Percentiles rank a stretch among this genome's conserved stretches.
Evolutionary conservation across 2,113 vertebrate genomes (phyloP).

Genomic region (Oophaga pumilio): DNA sequence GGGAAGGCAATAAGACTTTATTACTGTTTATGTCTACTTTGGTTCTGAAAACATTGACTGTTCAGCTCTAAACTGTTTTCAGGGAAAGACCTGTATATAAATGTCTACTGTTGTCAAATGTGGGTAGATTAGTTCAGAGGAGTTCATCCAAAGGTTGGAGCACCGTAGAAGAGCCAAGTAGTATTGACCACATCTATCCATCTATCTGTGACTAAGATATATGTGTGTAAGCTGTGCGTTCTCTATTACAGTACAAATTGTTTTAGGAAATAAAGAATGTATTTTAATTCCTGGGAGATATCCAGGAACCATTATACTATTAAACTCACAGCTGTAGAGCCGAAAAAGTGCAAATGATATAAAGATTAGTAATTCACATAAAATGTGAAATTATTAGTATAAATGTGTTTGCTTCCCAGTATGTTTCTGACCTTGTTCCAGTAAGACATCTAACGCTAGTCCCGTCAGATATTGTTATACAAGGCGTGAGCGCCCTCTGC

Average conservation of each 20-base stretch:
- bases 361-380: neutral
- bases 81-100: slow-evolving; percentile 54
- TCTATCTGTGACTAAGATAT: neutral
- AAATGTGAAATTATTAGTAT: neutral
- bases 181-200: neutral
- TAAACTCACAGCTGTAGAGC: neutral
- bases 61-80: slow-evolving; percentile 55
- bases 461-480: neutral
- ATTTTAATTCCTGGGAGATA: neutral
- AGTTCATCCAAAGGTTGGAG: slow-evolving; percentile 63
- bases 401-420: neutral
- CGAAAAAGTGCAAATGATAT: slow-evolving; percentile 1
- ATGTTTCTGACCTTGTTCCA: neutral
- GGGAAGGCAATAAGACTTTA: slow-evolving; percentile 63
- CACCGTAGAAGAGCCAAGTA: slow-evolving; percentile 46
- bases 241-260: neutral
- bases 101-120: slow-evolving; percentile 55
- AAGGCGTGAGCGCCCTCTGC: slow-evolving; percentile 71
- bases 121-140: slow-evolving; percentile 55
- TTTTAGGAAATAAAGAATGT: neutral
- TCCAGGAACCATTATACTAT: neutral
- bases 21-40: slow-evolving; percentile 73
- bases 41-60: slow-evolving; percentile 58
- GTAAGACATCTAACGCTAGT: neutral
- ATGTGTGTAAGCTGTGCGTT: neutral